Evolutionary conservation across 35 echinoderm and acorn worm genomes (phyloP), one percentile per base, ranked within the genome.

Genomic region (Chiridota heheva): DNA sequence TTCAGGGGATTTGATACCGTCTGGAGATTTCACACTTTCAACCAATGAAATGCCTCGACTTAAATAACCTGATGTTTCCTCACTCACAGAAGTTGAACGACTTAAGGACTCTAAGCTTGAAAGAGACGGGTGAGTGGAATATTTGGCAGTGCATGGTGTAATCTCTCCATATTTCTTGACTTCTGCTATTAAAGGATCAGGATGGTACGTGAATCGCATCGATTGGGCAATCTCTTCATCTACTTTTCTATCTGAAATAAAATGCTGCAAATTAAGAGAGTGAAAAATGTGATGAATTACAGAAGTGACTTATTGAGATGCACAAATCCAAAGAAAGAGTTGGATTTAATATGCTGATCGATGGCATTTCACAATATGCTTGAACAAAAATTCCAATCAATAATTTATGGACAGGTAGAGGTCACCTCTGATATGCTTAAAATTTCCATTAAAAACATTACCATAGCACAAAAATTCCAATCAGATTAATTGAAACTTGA

Each of bases 181-280:
- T 34, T 76, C 72, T 44, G 72, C 24, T 27, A 76, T 57, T 43
- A 76, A 48, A n/a, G 22, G 72, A 36, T 76, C 72, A 6, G 72
- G 72, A 57, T 24, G 49, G 72, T 76, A 76, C 1, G 72, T 76
- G 72, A 53, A 76, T 3, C 72, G 72, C 72, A 76, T 76, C 44
- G 72, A 53, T 48, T 76, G 72, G 4, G 72, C 72, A 12, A 76
- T 76, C 72, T 76, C 72, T 32, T 76, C 72, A 48, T 76, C 72
- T 1, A 48, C 57, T n/a, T 76, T 76, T 0, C 72, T 43, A 35
- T 76, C 30, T n/a, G 72, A 53, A 17, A 76, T 48, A 32, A 76
- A 76, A 53, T 76, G 72, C 72, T 76, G 72, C n/a, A n/a, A n/a
- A n/a, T 20, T 15, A 4, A 45, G 44, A 53, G 20, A 48, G 27